Evolutionary conservation across 2,797 vertebrate genomes (phyloP).

Genomic region (Anguilla obscura): DNA sequence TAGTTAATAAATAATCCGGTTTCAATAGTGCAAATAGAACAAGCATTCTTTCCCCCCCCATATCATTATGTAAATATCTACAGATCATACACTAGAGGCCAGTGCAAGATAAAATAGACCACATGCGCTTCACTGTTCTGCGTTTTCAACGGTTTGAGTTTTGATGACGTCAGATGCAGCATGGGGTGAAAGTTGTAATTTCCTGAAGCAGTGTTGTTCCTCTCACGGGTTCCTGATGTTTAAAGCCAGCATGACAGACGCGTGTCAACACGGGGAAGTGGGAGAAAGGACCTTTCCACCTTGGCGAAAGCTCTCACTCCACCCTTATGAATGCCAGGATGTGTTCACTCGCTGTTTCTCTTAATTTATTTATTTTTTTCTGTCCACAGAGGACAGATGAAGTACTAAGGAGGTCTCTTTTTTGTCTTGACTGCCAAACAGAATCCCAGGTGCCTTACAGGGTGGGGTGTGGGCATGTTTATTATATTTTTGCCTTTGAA

Average conservation of each 20-base stretch:
- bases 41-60: background rate
- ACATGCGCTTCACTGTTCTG: background rate
- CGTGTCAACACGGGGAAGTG: background rate
- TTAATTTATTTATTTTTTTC: background rate
- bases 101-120: background rate
- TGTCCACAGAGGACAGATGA: background rate
- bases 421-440: background rate
- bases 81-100: background rate
- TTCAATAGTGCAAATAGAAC: background rate
- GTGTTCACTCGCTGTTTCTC: background rate
- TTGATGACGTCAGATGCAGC: background rate
- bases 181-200: background rate
- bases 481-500: constrained; percentile 3
- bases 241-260: background rate
- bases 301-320: constrained; percentile 9
- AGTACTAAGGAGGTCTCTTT: background rate
- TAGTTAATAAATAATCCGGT: too few relatives aligned
- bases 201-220: background rate
- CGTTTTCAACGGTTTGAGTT: background rate
- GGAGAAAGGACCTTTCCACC: constrained; percentile 2
- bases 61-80: background rate
- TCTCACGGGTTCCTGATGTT: background rate
- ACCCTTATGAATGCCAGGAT: constrained; percentile 9
- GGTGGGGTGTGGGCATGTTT: background rate
- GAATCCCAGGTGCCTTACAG: background rate